Base-by-base conservation (phyloP, 1,140 invertebrate genomes). In the Temnothorax nylanderi region DNA sequence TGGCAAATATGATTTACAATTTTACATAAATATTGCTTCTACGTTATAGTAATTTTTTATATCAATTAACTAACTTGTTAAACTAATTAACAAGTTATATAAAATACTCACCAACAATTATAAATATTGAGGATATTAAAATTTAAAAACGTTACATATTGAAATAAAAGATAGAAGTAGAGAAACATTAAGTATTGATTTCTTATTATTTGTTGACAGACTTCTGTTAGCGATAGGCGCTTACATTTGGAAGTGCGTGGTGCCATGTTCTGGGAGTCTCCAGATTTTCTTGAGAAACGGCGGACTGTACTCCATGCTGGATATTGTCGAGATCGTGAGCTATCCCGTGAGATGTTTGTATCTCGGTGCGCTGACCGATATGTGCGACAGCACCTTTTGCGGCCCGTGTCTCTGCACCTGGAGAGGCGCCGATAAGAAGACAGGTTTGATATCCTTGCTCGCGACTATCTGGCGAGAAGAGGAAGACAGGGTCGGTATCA, bases 401-500 rank as follows among this genome's bases (percentile, higher is more conserved):
- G 87, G 86, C 2, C 69, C 88, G 2, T 91, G 91, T 84, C 64
- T 95, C n/a, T 92, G 87, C 44, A 92, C 94, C 3, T 95, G 94
- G 94, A 81, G 91, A 87, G 86, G 90, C 2, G 26, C 37, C 0
- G 86, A 93, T 75, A 94, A 93, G 21, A 87, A 67, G 2, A 92
- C 81, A 11, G 89, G 90, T 13, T 58, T 94, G 1, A 69, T 94
- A 18, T 91, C 93, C 0, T 86, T 95, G 4, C n/a, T 94, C 41
- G 86, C 90, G 6, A 90, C 11, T 74, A 75, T 91, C 34, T 95
- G 94, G 94, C 88, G 92, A 41, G 91, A 94, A 34, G 93, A 95
- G 64, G 93, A 94, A 74, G 88, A 80, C 41, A 54, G 76, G 18
- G 80, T 92, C 41, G 89, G 89, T 10, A 86, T 92, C 1, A 85